Evolutionary conservation across 1,140 invertebrate genomes (phyloP).

Genomic region (Drosophila melanica): DNA sequence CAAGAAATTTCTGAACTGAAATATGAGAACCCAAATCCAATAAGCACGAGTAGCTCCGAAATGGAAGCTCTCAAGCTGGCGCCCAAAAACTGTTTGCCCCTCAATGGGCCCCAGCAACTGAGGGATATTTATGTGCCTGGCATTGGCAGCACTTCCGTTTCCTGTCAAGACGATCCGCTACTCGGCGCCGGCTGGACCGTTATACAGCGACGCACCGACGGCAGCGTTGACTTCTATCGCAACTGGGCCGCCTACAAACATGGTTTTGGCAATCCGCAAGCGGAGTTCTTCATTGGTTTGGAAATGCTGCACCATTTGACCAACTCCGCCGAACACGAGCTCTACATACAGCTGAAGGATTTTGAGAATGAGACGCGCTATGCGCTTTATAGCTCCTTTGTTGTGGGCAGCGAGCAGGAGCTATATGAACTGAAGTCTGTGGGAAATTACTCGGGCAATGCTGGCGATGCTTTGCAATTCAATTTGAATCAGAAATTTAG

Average conservation of each 20-base stretch:
- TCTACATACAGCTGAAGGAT: neutral
- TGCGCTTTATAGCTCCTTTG: neutral
- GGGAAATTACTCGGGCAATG: conserved; percentile 2
- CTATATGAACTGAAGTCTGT: conserved; percentile 1
- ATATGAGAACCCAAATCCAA: too few species aligned
- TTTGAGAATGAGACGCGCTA: conserved; percentile 5
- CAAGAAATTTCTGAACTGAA: too few species aligned
- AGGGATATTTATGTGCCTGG: too few species aligned
- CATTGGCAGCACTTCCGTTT: neutral
- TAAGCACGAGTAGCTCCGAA: too few species aligned
- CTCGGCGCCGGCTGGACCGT: neutral
- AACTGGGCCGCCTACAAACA: neutral
- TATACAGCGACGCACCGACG: neutral
- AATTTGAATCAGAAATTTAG: conserved; percentile 14
- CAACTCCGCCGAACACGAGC: neutral
- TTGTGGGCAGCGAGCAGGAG: neutral
- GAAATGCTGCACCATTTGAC: conserved; percentile 2
- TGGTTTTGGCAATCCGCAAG: neutral
- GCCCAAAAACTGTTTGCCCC: too few species aligned
- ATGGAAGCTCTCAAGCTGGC: too few species aligned
- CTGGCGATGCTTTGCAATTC: neutral
- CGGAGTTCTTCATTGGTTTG: conserved; percentile 8
- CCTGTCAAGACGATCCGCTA: neutral
- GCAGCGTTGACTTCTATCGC: conserved; percentile 15
- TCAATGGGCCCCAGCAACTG: too few species aligned